Conservation (phyloP, 2,797 vertebrate genomes). For the Ciconia nigra region DNA sequence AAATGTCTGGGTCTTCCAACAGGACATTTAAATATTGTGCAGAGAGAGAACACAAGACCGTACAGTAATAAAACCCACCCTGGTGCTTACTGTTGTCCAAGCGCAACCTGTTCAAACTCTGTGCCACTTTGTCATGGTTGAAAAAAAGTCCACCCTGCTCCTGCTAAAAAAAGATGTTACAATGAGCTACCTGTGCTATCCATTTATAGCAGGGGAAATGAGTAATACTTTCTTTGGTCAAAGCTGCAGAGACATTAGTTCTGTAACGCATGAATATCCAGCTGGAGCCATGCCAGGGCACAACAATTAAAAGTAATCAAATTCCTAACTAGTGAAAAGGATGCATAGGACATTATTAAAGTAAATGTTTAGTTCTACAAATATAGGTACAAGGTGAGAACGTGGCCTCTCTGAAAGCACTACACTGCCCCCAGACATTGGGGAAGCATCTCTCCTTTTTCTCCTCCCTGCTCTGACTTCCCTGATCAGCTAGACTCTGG, state of each 20-base stretch:
- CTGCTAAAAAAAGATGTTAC: not conserved
- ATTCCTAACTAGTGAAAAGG: not conserved
- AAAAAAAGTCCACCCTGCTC: not conserved
- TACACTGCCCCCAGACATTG: not conserved
- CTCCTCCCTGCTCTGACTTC: not conserved
- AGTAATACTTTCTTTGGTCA: constrained; percentile 4
- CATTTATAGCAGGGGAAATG: not conserved
- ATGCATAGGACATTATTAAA: not conserved
- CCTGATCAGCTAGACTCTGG: not conserved
- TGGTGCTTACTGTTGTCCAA: not conserved
- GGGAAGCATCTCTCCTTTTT: not conserved
- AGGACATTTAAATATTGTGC: not conserved
- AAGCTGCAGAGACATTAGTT: not conserved
- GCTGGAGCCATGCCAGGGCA: not conserved
- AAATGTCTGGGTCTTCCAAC: not conserved
- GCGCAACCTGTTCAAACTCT: not conserved
- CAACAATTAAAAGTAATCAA: not conserved
- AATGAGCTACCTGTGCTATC: not conserved
- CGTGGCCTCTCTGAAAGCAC: not conserved
- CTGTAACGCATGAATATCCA: not conserved
- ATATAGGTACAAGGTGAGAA: not conserved
- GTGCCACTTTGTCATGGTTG: not conserved
- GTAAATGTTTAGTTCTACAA: not conserved
- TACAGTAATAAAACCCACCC: not conserved
- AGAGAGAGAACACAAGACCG: not conserved